Conservation (phyloP, 2,888 invertebrate species). For the Rhogogaster chlorosoma region DNA sequence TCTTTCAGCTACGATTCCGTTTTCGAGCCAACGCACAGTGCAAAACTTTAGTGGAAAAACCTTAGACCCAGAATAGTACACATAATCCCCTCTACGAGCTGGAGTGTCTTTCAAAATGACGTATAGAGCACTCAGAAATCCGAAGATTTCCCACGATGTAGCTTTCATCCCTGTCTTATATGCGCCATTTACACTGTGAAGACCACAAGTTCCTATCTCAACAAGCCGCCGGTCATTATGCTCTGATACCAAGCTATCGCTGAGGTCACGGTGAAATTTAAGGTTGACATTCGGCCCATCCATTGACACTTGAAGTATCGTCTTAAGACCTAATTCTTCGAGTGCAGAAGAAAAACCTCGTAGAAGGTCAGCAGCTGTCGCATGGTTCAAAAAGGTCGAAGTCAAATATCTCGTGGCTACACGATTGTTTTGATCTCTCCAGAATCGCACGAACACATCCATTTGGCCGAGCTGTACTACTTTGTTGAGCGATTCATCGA, state of each 20-base stretch:
- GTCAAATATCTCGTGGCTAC: constrained; percentile 59
- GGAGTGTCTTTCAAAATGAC: constrained; percentile 67
- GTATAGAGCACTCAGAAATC: constrained; percentile 61
- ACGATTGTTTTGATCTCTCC: constrained; percentile 52
- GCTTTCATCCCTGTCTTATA: constrained; percentile 63
- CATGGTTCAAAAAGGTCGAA: constrained; percentile 29
- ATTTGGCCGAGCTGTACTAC: constrained; percentile 58
- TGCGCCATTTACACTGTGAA: constrained; percentile 66
- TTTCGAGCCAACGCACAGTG: constrained; percentile 62
- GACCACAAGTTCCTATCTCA: constrained; percentile 66
- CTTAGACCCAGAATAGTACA: constrained; percentile 54
- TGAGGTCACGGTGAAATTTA: constrained; percentile 55
- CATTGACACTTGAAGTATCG: constrained; percentile 56
- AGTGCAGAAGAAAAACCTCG: constrained; percentile 3
- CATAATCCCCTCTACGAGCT: constrained; percentile 64
- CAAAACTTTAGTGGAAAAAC: constrained; percentile 65
- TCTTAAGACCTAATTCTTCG: constrained; percentile 47
- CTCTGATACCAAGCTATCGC: not conserved
- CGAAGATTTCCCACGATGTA: constrained; percentile 60
- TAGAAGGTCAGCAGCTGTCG: constrained; percentile 25
- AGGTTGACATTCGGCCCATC: constrained; percentile 62
- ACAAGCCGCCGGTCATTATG: constrained; percentile 56
- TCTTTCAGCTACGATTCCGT: constrained; percentile 56
- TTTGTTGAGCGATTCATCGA: constrained; percentile 57
- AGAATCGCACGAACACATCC: constrained; percentile 60